These are phyloP conservation scores for Oxystoma pomonae DNA, from an alignment of 2,888 invertebrate genomes.

Conservation along the genomic window DNA sequence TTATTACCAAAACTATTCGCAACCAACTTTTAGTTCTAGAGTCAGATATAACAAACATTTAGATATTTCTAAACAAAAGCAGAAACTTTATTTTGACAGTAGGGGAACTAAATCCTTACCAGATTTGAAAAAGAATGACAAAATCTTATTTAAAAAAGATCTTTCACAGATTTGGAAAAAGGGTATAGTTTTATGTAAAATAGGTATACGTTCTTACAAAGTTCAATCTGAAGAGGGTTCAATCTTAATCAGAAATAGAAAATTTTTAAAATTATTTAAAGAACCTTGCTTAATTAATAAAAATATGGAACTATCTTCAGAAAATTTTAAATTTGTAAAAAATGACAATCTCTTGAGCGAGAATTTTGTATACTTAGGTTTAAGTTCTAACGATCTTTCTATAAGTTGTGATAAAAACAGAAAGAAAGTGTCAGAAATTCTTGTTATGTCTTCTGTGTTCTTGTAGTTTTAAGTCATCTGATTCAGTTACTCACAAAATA, in stretches of 20 bases:
- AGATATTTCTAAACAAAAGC: not conserved
- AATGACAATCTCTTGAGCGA: too few species aligned
- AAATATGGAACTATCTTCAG: too few species aligned
- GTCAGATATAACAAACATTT: constrained; percentile 4
- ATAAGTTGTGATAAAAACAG: too few species aligned
- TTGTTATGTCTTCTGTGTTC: too few species aligned
- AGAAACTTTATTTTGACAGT: not conserved
- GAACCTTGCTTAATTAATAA: too few species aligned
- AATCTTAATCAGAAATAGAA: not conserved
- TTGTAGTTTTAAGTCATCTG: too few species aligned
- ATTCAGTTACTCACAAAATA: too few species aligned
- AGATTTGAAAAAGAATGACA: not conserved
- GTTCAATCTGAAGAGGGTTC: constrained; percentile 1
- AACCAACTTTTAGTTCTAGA: not conserved
- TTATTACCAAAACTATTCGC: constrained; percentile 1
- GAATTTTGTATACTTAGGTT: too few species aligned
- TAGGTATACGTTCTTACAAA: constrained; percentile 7
- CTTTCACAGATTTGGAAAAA: not conserved
- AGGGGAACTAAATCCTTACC: too few species aligned
- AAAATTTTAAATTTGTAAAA: too few species aligned
- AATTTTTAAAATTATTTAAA: constrained; percentile 3
- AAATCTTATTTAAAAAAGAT: not conserved
- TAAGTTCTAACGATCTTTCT: too few species aligned
- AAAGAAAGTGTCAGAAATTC: too few species aligned
- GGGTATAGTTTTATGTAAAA: not conserved